Conservation (phyloP, 2,113 vertebrate species). For the Sorex araneus region DNA sequence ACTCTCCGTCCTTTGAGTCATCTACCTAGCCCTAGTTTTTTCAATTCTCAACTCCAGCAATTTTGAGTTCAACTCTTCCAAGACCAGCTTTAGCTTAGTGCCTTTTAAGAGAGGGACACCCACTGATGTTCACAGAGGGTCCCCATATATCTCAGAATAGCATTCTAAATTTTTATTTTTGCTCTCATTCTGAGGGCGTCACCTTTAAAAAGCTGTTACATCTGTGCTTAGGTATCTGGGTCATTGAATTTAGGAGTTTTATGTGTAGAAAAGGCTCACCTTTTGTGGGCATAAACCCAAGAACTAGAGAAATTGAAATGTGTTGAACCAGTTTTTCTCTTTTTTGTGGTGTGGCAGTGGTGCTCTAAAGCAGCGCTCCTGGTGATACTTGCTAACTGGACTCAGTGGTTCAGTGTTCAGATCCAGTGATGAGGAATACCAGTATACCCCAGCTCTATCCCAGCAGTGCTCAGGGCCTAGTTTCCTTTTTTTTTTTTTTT, state of each 20-base stretch:
- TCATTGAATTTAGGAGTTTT: not conserved
- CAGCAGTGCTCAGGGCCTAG: too few relatives aligned
- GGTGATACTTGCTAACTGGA: too few relatives aligned
- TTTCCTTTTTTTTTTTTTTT: too few relatives aligned
- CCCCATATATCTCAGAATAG: not conserved
- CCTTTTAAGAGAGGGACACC: not conserved
- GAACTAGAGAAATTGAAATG: constrained; percentile 41
- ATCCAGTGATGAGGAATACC: too few relatives aligned
- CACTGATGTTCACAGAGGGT: not conserved
- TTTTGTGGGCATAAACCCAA: constrained; percentile 42
- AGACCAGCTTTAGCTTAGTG: not conserved
- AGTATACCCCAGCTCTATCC: too few relatives aligned
- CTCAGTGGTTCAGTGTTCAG: too few relatives aligned
- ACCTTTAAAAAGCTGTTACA: not conserved
- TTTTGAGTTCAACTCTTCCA: constrained; percentile 17
- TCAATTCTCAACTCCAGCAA: not conserved
- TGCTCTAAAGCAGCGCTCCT: too few relatives aligned
- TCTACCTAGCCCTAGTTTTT: not conserved
- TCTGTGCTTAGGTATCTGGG: not conserved
- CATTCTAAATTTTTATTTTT: not conserved
- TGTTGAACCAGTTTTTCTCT: too few relatives aligned
- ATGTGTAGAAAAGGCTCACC: not conserved
- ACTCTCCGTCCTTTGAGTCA: too few relatives aligned
- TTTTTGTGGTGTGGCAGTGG: too few relatives aligned
- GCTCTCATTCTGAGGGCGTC: not conserved